These are phyloP conservation scores for Ibycter americanus DNA, from an alignment of 2,797 vertebrate species.

Conservation along the genomic window DNA sequence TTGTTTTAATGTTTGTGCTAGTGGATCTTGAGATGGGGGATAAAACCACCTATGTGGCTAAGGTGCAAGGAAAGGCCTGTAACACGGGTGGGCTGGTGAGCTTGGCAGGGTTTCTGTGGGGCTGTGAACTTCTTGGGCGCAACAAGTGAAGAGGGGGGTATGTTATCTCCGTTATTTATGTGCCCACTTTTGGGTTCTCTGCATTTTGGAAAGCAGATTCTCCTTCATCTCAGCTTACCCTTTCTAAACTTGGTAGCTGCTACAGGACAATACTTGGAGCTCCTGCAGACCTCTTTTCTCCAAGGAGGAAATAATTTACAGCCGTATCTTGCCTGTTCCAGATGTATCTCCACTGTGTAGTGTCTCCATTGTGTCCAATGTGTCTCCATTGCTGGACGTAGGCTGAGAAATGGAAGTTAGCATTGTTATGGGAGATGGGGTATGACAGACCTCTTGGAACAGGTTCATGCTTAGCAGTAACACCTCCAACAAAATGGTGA, in stretches of 20 bases:
- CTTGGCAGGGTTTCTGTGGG: not conserved
- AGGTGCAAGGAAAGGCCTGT: not conserved
- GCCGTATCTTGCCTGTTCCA: rapidly evolving
- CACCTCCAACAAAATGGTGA: not conserved
- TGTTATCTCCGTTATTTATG: rapidly evolving
- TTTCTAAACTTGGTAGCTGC: not conserved
- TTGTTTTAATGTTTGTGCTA: not conserved
- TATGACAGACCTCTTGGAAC: not conserved
- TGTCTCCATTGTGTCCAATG: too few species aligned
- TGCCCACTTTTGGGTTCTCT: not conserved
- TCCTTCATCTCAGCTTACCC: too few species aligned
- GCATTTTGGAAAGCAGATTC: not conserved
- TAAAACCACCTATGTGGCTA: not conserved
- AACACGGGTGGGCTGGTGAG: not conserved
- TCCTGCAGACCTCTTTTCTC: too few species aligned
- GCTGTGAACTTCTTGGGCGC: not conserved
- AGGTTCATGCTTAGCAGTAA: not conserved
- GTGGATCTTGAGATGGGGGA: not conserved
- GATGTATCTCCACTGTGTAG: too few species aligned
- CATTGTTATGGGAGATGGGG: not conserved
- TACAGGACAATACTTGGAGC: not conserved
- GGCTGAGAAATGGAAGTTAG: not conserved
- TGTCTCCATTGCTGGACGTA: not conserved
- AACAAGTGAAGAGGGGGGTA: not conserved
- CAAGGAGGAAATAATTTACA: too few species aligned